Evolutionary conservation across 2,888 invertebrate genomes (phyloP), one percentile per base, ranked within the genome.

Genomic region (Pseudolycoriella hygida): DNA sequence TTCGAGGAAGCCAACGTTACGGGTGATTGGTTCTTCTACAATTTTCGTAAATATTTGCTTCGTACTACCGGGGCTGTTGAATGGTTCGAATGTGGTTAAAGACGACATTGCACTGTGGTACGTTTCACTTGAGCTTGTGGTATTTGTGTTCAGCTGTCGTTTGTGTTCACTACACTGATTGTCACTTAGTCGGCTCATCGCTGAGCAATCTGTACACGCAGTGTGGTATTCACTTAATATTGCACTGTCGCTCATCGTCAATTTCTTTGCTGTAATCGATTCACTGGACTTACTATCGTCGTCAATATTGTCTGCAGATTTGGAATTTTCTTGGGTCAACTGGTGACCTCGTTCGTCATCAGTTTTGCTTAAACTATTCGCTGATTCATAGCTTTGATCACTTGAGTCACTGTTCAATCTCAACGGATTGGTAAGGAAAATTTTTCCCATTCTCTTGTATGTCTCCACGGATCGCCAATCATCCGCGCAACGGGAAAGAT

Each of bases 401-500:
- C 67, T 67, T 4, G 59, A 53, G 45, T 54, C 54, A 3, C 55
- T 54, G 46, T 54, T 54, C 42, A 54, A 53, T 31, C 55, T 53
- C 49, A 64, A 54, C 6, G 67, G 61, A 50, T 65, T 60, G 20
- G 66, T 65, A 43, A 67, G 60, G 47, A 68, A 68, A 14, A 68
- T 62, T 44, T 68, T 65, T 5, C 68, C 67, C 61, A 71, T 64
- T 45, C 69, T 67, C 54, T 72, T 70, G 49, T 72, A 72, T 52
- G 68, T 68, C 49, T 69, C 65, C 43, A 73, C 57, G 48, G 69
- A 75, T 53, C 71, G 68, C 32, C 71, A 70, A 53, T 78, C 77
- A 55, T 78, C 77, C 40, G 76, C 77, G 56, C 77, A 77, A 17
- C 71, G 74, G 31, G 76, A 72, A 40, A 78, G 60, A 56, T 73